Conservation (phyloP, 1,140 invertebrate species). For the Drosophila nannoptera region DNA sequence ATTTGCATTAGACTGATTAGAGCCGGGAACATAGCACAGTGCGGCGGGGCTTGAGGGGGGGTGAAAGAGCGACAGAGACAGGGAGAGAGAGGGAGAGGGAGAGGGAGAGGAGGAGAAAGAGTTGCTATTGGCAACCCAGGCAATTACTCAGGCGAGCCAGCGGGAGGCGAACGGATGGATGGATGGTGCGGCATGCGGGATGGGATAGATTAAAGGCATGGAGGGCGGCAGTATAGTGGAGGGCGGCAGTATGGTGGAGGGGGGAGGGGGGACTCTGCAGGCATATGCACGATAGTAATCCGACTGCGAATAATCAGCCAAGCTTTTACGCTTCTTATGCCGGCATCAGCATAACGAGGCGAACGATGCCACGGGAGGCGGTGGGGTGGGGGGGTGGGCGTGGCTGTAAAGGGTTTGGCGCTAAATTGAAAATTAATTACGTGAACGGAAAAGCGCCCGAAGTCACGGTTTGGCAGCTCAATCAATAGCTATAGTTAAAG, state of each 20-base stretch:
- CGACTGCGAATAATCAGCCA: slow-evolving; percentile 9
- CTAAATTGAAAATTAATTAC: slow-evolving; percentile 66
- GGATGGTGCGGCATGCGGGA: no score
- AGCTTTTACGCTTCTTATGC: slow-evolving; percentile 22
- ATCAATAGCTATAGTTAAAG: slow-evolving; percentile 1
- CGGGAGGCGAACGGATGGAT: neutral
- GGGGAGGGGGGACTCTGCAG: neutral
- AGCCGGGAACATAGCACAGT: slow-evolving; percentile 12
- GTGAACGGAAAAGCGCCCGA: slow-evolving; percentile 41
- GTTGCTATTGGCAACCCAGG: slow-evolving; percentile 3
- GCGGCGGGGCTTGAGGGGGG: neutral
- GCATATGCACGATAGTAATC: slow-evolving; percentile 13
- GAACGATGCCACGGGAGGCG: neutral
- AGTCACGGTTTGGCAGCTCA: slow-evolving; percentile 30
- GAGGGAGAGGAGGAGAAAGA: neutral
- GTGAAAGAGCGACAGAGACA: no score
- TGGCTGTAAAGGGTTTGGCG: slow-evolving; percentile 4
- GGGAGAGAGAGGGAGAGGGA: neutral
- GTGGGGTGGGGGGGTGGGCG: neutral
- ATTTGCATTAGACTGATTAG: slow-evolving; percentile 68
- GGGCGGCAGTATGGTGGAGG: no score
- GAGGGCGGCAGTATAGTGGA: no score
- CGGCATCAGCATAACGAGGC: slow-evolving; percentile 6
- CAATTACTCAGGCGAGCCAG: slow-evolving; percentile 13
- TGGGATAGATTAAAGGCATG: no score